Evolutionary conservation across 2,888 invertebrate species (phyloP).

Genomic region (Agrochola circellaris): DNA sequence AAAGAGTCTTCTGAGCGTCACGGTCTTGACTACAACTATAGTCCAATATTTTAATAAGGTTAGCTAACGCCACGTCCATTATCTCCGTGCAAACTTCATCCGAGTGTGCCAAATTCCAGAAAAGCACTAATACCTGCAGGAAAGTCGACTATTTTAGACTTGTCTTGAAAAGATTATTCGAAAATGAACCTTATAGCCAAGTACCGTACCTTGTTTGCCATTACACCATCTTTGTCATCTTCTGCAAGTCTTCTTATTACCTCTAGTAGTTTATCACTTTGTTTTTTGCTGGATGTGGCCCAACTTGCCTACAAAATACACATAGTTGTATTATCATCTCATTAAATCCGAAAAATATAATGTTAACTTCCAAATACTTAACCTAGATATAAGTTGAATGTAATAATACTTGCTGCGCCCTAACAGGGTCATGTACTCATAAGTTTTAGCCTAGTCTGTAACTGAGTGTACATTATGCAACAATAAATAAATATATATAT

Average conservation of each 20-base stretch:
- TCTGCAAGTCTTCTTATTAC: conserved; percentile 98
- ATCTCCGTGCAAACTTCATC: conserved; percentile 99
- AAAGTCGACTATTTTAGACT: conserved; percentile 16
- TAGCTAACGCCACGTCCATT: conserved; percentile 98
- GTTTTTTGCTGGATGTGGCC: conserved; percentile 98
- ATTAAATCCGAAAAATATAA: background rate
- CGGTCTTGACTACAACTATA: conserved; percentile 99
- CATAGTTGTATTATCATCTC: background rate
- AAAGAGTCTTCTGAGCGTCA: conserved; percentile 98
- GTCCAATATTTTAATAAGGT: conserved; percentile 99
- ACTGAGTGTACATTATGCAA: no score
- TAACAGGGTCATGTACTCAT: no score
- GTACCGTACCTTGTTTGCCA: conserved; percentile 96
- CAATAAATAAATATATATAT: no score
- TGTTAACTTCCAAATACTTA: no score
- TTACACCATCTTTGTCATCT: conserved; percentile 99
- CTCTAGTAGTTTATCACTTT: conserved; percentile 98
- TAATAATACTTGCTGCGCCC: no score
- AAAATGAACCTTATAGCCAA: background rate
- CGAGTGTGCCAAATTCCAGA: conserved; percentile 99
- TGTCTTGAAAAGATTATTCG: background rate
- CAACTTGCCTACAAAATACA: conserved; percentile 93
- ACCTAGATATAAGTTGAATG: no score
- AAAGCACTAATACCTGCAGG: conserved; percentile 94
- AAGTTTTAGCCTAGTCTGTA: no score